Conservation (phyloP, 2,888 invertebrate species). For the Drosophila niveifrons region DNA sequence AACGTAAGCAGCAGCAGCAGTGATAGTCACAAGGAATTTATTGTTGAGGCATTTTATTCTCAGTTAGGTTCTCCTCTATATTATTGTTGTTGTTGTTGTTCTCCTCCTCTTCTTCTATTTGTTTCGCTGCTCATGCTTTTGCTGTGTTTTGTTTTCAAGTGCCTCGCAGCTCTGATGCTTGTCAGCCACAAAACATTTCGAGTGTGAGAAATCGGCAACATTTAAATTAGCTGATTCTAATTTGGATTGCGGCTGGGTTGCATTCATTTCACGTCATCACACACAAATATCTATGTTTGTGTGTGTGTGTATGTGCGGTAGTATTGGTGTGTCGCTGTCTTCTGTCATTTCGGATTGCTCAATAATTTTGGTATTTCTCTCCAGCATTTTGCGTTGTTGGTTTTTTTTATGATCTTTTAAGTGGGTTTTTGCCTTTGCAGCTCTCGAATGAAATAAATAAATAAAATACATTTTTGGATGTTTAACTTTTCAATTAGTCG, state of each 20-base stretch:
- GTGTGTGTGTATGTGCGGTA: constrained; percentile 4
- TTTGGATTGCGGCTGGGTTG: constrained; percentile 59
- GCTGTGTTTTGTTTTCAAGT: constrained; percentile 40
- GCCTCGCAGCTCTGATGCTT: constrained; percentile 13
- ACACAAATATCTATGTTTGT: constrained; percentile 3
- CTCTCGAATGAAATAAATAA: constrained; percentile 17
- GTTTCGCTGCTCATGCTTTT: not conserved
- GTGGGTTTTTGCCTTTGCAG: constrained; percentile 41
- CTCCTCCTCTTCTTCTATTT: constrained; percentile 5
- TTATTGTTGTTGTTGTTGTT: constrained; percentile 38
- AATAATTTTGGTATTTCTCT: constrained; percentile 49
- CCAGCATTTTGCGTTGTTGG: constrained; percentile 17
- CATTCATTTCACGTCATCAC: constrained; percentile 69
- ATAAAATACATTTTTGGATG: constrained; percentile 19
- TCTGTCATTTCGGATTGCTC: constrained; percentile 65
- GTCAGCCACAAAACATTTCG: constrained; percentile 38
- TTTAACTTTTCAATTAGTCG: constrained; percentile 26
- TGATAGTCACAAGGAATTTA: constrained; percentile 73
- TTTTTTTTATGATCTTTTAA: constrained; percentile 44
- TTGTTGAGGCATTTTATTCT: constrained; percentile 74
- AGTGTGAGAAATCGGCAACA: constrained; percentile 68
- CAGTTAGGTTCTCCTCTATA: constrained; percentile 39
- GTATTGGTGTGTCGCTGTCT: constrained; percentile 48
- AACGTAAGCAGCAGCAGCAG: constrained; percentile 42
- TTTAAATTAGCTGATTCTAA: constrained; percentile 78